Conservation (phyloP, 2,888 invertebrate species). For the Melanargia galathea region DNA sequence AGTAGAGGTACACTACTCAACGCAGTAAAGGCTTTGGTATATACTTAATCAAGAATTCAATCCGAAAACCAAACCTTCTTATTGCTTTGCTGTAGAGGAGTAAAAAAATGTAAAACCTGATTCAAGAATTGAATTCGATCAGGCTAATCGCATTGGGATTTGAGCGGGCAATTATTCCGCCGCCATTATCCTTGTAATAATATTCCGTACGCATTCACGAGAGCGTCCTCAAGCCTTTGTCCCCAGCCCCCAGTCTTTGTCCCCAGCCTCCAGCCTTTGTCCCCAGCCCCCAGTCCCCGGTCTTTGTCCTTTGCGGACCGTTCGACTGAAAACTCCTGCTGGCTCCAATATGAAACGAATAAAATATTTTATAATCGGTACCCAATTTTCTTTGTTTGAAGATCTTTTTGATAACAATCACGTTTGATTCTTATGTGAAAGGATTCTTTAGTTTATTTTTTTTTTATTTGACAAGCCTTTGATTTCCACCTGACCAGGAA, state of each 20-base stretch:
- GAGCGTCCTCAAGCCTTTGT: constrained; percentile 47
- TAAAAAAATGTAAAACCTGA: background rate
- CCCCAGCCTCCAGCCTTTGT: constrained; percentile 45
- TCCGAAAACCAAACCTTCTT: background rate
- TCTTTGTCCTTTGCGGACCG: constrained; percentile 48
- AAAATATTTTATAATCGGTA: constrained; percentile 25
- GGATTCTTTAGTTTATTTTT: background rate
- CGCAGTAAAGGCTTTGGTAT: too few relatives aligned
- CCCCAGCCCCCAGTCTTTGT: constrained; percentile 45
- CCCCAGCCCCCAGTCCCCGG: constrained; percentile 40
- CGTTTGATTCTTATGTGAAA: constrained; percentile 8
- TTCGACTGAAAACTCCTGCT: constrained; percentile 47
- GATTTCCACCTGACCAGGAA: too few relatives aligned
- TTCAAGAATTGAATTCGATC: constrained; percentile 19
- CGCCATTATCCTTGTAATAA: constrained; percentile 32
- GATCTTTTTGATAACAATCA: constrained; percentile 23
- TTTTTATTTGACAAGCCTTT: too few relatives aligned
- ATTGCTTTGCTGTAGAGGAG: background rate
- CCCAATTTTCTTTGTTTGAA: constrained; percentile 30
- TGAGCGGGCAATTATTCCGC: constrained; percentile 23
- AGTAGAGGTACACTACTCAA: too few relatives aligned
- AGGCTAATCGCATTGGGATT: constrained; percentile 23
- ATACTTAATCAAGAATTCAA: background rate
- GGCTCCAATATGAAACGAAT: constrained; percentile 29
- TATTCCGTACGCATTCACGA: constrained; percentile 44